Conservation (phyloP, 2,797 vertebrate species). For the Peromyscus attwateri region DNA sequence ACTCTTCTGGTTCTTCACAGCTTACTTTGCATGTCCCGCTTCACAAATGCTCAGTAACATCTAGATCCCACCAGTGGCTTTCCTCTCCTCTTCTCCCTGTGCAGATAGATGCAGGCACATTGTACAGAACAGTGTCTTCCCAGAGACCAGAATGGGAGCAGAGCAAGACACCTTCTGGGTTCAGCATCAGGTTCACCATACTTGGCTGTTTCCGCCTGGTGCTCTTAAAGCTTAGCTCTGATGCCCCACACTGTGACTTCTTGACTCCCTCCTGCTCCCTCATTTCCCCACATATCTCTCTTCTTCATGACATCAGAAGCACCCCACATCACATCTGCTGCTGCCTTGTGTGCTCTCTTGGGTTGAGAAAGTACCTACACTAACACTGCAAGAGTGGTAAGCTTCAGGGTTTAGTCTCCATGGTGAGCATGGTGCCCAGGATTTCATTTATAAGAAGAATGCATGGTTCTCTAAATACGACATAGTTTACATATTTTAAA, state of each 20-base stretch:
- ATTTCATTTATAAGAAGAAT: background rate
- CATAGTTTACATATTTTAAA: background rate
- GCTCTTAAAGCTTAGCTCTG: too few relatives aligned
- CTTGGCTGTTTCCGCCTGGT: background rate
- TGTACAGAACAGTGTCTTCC: fast-evolving
- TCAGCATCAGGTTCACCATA: background rate
- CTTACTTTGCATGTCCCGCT: background rate
- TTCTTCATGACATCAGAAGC: too few relatives aligned
- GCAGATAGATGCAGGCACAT: too few relatives aligned
- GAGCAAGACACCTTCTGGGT: background rate
- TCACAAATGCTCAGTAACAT: background rate
- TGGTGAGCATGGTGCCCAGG: background rate
- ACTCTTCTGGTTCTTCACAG: background rate
- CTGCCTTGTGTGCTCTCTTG: background rate
- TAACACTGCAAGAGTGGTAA: background rate
- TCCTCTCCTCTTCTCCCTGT: too few relatives aligned
- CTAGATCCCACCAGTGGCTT: too few relatives aligned
- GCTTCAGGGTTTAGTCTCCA: background rate
- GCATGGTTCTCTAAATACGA: background rate
- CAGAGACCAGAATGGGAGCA: background rate
- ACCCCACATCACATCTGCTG: fast-evolving
- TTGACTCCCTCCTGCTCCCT: background rate
- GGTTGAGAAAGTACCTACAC: background rate
- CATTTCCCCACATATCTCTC: background rate
- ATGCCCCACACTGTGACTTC: background rate